A percentile compares a stretch with the other conserved stretches of the same genome.
Conservation (phyloP, 1,140 invertebrate genomes). For the Neotoxoptera formosana region DNA sequence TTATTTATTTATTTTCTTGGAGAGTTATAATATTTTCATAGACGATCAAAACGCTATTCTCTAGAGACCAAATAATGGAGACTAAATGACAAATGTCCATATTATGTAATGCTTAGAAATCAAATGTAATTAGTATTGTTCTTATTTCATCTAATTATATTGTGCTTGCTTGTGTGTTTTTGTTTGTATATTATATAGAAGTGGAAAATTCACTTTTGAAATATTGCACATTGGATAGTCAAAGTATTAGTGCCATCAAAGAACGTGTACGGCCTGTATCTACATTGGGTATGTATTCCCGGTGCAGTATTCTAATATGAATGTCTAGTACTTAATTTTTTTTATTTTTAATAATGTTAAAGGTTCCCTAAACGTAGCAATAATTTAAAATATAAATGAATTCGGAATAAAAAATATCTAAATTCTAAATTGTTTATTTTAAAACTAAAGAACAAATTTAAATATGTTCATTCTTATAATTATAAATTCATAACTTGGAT, state of each 20-base stretch:
- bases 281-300: constrained; percentile 58
- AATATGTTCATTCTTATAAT: not conserved
- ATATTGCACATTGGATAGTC: constrained; percentile 51
- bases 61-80: not conserved
- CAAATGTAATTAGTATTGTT: not conserved
- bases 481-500: not conserved
- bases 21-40: not conserved
- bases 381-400: not conserved
- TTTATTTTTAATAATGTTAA: not conserved
- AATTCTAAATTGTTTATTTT: not conserved
- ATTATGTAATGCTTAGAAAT: not conserved
- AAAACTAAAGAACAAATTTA: not conserved
- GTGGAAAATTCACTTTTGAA: constrained; percentile 51
- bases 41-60: not conserved
- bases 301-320: not conserved
- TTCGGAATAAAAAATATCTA: not conserved
- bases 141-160: constrained; percentile 36
- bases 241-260: constrained; percentile 31
- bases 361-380: not conserved
- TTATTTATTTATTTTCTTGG: not conserved
- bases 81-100: not conserved
- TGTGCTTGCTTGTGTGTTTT: constrained; percentile 45
- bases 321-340: not conserved
- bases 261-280: constrained; percentile 55
- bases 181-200: constrained; percentile 55